A percentile compares a stretch with the other conserved stretches of the same genome.
phyloP scores from a whole-genome alignment of 1,140 invertebrate species.

The Drosophila seguyi region DNA sequence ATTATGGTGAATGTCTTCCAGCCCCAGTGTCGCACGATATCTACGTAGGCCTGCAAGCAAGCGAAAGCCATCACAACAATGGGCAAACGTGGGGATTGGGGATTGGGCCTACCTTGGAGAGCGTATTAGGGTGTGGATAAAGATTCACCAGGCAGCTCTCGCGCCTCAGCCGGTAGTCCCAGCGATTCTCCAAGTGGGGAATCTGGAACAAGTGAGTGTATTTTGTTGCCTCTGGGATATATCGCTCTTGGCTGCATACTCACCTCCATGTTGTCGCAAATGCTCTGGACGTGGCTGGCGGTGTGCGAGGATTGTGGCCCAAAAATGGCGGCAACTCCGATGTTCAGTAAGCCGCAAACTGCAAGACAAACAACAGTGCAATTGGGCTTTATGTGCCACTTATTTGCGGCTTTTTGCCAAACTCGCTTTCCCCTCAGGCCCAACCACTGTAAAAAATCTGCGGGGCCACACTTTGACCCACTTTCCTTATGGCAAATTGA shows the following conservation, averaged over 20 bases:
- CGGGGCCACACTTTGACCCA: slow-evolving; percentile 13
- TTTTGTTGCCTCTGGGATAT: background rate
- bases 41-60: slow-evolving; percentile 92
- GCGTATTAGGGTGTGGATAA: slow-evolving; percentile 95
- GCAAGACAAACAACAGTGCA: slow-evolving; percentile 75
- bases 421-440: background rate
- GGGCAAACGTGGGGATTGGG: background rate
- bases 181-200: slow-evolving; percentile 96
- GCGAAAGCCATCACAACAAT: slow-evolving; percentile 18
- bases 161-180: slow-evolving; percentile 94
- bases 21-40: slow-evolving; percentile 94
- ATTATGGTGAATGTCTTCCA: slow-evolving; percentile 98
- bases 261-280: slow-evolving; percentile 96
- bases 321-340: slow-evolving; percentile 96
- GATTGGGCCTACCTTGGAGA: slow-evolving; percentile 90
- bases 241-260: slow-evolving; percentile 18
- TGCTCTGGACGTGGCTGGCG: slow-evolving; percentile 96
- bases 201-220: slow-evolving; percentile 85
- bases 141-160: slow-evolving; percentile 97
- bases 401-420: slow-evolving; percentile 20
- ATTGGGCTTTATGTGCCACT: slow-evolving; percentile 24
- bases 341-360: slow-evolving; percentile 95
- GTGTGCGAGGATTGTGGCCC: slow-evolving; percentile 96
- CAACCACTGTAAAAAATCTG: slow-evolving; percentile 15
- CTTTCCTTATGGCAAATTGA: slow-evolving; percentile 37